Conservation (phyloP, 2,888 invertebrate genomes). For the Unio pictorum region DNA sequence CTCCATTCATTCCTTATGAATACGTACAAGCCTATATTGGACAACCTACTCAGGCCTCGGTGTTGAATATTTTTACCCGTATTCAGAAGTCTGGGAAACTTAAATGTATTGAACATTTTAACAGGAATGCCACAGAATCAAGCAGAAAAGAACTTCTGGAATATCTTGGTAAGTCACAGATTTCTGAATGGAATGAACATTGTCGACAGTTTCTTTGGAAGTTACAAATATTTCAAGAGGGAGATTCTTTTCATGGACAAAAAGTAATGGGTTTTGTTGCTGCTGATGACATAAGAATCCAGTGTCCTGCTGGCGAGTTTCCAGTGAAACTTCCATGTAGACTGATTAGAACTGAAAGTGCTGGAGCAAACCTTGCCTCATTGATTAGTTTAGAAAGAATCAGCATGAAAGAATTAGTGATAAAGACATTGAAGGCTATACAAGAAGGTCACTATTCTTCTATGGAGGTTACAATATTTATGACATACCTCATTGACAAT, state of each 20-base stretch:
- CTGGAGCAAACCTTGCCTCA: not conserved
- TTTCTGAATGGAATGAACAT: not conserved
- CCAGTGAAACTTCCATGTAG: slow-evolving; percentile 6
- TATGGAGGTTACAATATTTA: not conserved
- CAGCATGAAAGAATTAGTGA: slow-evolving; percentile 1
- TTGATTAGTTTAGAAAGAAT: not conserved
- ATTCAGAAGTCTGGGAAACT: no score
- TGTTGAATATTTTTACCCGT: no score
- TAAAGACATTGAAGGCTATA: not conserved
- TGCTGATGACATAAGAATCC: not conserved
- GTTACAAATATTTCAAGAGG: not conserved
- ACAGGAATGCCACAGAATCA: no score
- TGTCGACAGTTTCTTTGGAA: not conserved
- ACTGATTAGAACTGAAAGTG: not conserved
- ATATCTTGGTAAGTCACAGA: no score
- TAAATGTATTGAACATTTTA: no score
- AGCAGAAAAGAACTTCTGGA: no score
- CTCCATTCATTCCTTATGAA: no score
- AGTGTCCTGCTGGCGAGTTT: not conserved
- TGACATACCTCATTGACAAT: slow-evolving; percentile 4
- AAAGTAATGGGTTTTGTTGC: no score
- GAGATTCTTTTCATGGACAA: no score
- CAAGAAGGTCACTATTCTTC: not conserved
- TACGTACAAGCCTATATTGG: no score
- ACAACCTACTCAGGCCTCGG: no score